These are phyloP conservation scores for Perdita meconis DNA, from an alignment of 2,888 invertebrate genomes.

Conservation along the genomic window DNA sequence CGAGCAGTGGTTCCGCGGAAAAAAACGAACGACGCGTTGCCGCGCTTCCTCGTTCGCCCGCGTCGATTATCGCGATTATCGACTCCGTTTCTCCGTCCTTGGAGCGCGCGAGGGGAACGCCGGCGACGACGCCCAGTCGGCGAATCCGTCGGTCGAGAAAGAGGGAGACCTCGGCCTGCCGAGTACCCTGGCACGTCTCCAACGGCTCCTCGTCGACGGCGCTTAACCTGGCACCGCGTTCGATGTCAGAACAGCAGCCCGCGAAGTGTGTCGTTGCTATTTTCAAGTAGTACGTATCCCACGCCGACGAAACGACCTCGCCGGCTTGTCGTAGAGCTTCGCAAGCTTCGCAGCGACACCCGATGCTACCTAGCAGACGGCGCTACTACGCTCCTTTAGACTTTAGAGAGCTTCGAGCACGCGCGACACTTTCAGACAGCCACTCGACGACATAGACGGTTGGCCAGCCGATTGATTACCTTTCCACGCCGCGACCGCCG, in stretches of 20 bases:
- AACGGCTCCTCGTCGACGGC: conserved; percentile 26
- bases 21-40: not conserved
- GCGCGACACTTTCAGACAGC: conserved; percentile 28
- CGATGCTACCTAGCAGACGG: not conserved
- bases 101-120: not conserved
- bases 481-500: conserved; percentile 27
- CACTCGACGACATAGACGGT: not conserved
- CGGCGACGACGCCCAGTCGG: conserved; percentile 43
- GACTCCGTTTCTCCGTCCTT: not conserved
- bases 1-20: too few species aligned
- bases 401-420: conserved; percentile 16
- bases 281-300: conserved; percentile 74
- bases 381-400: not conserved
- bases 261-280: conserved; percentile 70
- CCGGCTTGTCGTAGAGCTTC: conserved; percentile 32
- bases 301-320: conserved; percentile 23
- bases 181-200: conserved; percentile 41
- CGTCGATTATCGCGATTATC: not conserved
- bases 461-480: conserved; percentile 25
- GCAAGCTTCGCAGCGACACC: conserved; percentile 35
- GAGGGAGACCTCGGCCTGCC: not conserved
- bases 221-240: conserved; percentile 39
- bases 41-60: not conserved
- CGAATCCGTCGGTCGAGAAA: too few species aligned
- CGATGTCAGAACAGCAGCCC: conserved; percentile 62